These are phyloP conservation scores for Drosophila navojoa DNA, from an alignment of 1,140 invertebrate genomes.

Conservation along the genomic window DNA sequence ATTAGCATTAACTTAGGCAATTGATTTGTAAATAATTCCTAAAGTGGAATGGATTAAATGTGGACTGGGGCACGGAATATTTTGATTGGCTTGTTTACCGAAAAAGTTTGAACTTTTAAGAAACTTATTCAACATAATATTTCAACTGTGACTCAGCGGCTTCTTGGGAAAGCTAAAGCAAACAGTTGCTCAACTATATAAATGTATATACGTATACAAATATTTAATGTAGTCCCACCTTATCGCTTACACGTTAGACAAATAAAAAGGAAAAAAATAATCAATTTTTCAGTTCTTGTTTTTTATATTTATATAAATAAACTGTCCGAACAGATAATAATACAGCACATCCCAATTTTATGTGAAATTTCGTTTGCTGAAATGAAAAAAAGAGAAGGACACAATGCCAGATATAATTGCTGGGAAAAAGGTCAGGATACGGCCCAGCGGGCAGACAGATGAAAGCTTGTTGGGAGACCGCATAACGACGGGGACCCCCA, in stretches of 20 bases:
- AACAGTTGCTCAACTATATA: constrained; percentile 5
- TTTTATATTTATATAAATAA: neutral
- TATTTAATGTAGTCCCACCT: neutral
- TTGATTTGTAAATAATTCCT: neutral
- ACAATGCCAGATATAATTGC: constrained; percentile 32
- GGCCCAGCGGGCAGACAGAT: constrained; percentile 38
- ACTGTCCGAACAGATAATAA: constrained; percentile 24
- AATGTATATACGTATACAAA: neutral
- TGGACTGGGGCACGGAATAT: neutral
- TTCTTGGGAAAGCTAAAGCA: constrained; percentile 7
- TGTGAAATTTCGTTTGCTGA: constrained; percentile 27
- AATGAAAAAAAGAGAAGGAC: constrained; percentile 22
- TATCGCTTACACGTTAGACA: constrained; percentile 17
- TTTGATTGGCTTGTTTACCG: constrained; percentile 2
- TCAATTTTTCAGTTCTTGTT: constrained; percentile 16
- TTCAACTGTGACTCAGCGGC: constrained; percentile 14
- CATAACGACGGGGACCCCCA: constrained; percentile 16
- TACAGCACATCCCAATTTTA: constrained; percentile 31
- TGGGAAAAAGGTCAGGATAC: constrained; percentile 33
- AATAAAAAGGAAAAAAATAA: constrained; percentile 7
- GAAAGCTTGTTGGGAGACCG: constrained; percentile 40
- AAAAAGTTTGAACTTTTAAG: constrained; percentile 7
- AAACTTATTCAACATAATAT: neutral
- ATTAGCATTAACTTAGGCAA: constrained; percentile 25
- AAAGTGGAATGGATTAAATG: constrained; percentile 1